Percentiles rank a stretch among this genome's conserved stretches.
phyloP scores from a whole-genome alignment of 2,113 vertebrate genomes.

The Cryptomyrus ogoouensis region DNA sequence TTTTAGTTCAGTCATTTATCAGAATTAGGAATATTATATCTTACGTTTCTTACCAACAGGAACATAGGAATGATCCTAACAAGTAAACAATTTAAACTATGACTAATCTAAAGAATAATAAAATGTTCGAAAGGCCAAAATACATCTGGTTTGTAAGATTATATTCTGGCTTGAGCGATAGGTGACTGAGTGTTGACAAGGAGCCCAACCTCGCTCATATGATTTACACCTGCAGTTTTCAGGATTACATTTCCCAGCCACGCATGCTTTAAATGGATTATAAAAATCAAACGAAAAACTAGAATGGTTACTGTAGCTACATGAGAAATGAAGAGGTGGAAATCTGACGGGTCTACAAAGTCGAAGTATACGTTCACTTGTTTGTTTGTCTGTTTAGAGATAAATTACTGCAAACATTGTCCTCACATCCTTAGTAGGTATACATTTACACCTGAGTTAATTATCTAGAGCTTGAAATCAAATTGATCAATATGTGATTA shows the following conservation, averaged over 20 bases:
- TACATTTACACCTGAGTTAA: neutral
- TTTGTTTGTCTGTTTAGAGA: neutral
- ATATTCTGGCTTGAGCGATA: neutral
- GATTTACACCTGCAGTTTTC: neutral
- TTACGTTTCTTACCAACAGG: neutral
- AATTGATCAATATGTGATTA: neutral
- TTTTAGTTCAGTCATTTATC: neutral
- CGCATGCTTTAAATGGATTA: neutral
- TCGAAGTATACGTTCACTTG: neutral
- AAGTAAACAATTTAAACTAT: neutral
- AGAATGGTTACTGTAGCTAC: neutral
- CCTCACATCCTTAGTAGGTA: neutral
- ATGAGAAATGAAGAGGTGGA: neutral
- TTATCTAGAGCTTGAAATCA: neutral
- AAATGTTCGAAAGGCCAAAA: neutral
- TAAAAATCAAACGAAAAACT: neutral
- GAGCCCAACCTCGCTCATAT: neutral
- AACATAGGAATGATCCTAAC: neutral
- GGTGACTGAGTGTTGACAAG: neutral
- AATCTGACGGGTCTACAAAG: neutral
- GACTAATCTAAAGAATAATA: neutral
- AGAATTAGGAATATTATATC: neutral
- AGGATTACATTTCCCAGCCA: neutral
- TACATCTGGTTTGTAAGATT: neutral
- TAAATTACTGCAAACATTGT: constrained; percentile 3